phyloP scores from a whole-genome alignment of 2,797 vertebrate genomes.

The Notamacropus eugenii region DNA sequence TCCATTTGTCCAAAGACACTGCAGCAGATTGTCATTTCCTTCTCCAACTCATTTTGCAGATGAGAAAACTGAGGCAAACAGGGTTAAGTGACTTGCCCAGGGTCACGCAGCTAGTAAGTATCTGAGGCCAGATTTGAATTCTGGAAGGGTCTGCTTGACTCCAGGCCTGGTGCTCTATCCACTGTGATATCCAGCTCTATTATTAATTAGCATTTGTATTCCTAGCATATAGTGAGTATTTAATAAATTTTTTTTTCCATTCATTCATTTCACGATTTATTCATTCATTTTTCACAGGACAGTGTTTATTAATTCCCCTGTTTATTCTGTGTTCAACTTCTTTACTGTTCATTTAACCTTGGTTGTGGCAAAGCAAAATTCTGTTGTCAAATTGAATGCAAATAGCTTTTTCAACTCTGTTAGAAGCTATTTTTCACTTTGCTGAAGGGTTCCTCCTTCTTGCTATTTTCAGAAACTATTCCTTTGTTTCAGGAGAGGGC shows the following conservation, averaged over 20 bases:
- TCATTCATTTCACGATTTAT: neutral
- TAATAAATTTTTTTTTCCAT: neutral
- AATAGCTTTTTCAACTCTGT: constrained; percentile 53
- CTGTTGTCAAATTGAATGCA: constrained; percentile 19
- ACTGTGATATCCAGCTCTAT: neutral
- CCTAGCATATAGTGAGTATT: neutral
- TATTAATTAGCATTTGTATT: neutral
- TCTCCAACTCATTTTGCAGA: neutral
- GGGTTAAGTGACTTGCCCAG: neutral
- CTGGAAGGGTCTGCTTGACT: neutral
- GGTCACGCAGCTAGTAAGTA: neutral
- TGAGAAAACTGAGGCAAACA: neutral
- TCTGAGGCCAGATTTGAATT: neutral
- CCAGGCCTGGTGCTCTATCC: neutral
- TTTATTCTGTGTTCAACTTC: constrained; percentile 42
- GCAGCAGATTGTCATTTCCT: neutral
- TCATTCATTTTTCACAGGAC: neutral
- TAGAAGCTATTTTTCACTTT: constrained; percentile 18
- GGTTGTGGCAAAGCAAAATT: constrained; percentile 54
- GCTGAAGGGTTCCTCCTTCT: constrained; percentile 14
- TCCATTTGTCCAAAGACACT: neutral
- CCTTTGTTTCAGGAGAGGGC: constrained; percentile 67
- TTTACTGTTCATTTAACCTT: constrained; percentile 44
- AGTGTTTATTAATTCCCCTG: constrained; percentile 38
- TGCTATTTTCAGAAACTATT: constrained; percentile 67